Base-by-base conservation (phyloP, 2,113 vertebrate species). In the Rhegmatorhina hoffmannsi region DNA sequence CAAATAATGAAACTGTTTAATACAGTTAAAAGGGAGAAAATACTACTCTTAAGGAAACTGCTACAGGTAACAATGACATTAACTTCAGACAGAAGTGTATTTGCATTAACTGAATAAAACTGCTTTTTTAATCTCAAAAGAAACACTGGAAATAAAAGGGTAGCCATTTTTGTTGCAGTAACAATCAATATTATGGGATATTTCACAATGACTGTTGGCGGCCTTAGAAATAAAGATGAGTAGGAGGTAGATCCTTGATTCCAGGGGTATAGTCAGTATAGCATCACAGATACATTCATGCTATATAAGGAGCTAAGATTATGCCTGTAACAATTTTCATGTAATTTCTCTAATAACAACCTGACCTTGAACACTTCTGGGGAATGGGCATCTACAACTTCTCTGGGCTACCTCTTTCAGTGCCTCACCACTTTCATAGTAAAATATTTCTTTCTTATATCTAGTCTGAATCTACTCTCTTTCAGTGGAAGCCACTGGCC, bases 21-120 rank as follows among this genome's bases (percentile, higher is more conserved):
- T 33, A 31, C 7, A 75, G 43, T 26, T 62, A 78, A 82, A 93
- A 82, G 43, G 10, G 31, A 84, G 28, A 67, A 94, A 87, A 6
- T 24, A 59, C 17, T 55, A 46, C 20, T 83, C 13, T 74, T 70
- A 87, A 75, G 28, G 55, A 64, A 80, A 80, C 18, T 23, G 11
- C 4, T 84, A 50, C 21, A 70, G 7, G 15, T 50, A 68, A 28
- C 73, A 11, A 33, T 76, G 11, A 43, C n/a, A 62, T 4, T 14
- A 84, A 28, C 20, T 80, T 58, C 49, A 77, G 13, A 25, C 10
- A 64, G 19, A 72, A 44, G 14, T 49, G 38, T 69, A 28, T 77
- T n/a, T 72, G 12, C n/a, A 70, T 80, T 89, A 80, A 53, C 14
- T 70, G 18, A 64, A 74, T 60, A 59, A 85, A 96, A 68, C 23